These are phyloP conservation scores for Alloscopus bannaensis DNA, from an alignment of 2,888 invertebrate species.

Conservation along the genomic window DNA sequence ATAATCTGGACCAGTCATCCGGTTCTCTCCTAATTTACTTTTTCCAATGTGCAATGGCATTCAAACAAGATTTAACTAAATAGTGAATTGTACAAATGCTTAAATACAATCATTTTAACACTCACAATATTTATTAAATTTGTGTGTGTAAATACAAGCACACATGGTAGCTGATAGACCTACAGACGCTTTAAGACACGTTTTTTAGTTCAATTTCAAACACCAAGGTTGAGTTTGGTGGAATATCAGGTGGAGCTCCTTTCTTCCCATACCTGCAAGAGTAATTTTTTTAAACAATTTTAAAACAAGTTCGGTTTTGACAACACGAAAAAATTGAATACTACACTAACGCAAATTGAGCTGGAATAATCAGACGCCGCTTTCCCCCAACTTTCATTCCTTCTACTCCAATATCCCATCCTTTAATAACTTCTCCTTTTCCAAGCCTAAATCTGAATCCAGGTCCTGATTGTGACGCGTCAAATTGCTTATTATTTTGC, in stretches of 20 bases:
- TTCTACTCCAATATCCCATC: constrained; percentile 91
- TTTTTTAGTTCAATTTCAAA: constrained; percentile 94
- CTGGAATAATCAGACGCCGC: constrained; percentile 88
- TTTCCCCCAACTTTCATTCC: constrained; percentile 98
- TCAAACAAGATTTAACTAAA: too few species aligned
- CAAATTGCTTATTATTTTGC: constrained; percentile 90
- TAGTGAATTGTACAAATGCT: too few species aligned
- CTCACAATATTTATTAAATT: too few species aligned
- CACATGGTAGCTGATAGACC: background rate
- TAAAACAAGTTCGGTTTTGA: background rate
- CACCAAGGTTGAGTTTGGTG: constrained; percentile 89
- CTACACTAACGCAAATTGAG: constrained; percentile 87
- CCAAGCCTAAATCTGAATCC: constrained; percentile 88
- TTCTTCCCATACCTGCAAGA: constrained; percentile 72
- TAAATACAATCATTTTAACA: too few species aligned
- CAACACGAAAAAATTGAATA: background rate
- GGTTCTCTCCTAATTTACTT: too few species aligned
- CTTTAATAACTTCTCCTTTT: constrained; percentile 90
- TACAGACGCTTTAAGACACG: constrained; percentile 79
- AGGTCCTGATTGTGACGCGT: constrained; percentile 82
- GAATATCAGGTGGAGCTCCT: constrained; percentile 88
- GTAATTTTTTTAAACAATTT: constrained; percentile 7
- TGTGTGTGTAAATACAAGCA: background rate
- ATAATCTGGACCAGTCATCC: too few species aligned
- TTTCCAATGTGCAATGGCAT: too few species aligned